These are phyloP conservation scores for Drosophila melanocephala DNA, from an alignment of 2,888 invertebrate species.

Conservation along the genomic window DNA sequence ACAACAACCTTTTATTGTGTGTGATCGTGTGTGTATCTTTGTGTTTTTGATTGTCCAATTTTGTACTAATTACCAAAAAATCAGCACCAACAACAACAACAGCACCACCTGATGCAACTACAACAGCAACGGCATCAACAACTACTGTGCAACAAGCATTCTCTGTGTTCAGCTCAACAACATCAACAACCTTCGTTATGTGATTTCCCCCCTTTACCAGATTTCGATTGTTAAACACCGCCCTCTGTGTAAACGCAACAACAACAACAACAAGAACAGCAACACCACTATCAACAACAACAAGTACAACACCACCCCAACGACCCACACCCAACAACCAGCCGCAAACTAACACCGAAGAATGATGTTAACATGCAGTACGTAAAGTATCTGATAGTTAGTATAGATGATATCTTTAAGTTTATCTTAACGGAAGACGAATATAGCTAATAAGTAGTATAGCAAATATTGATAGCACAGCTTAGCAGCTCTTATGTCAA, in stretches of 20 bases:
- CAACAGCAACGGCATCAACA: slow-evolving; percentile 33
- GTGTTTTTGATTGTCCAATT: slow-evolving; percentile 60
- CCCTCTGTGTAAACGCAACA: slow-evolving; percentile 47
- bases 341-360: slow-evolving; percentile 77
- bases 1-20: slow-evolving; percentile 52
- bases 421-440: not conserved
- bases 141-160: slow-evolving; percentile 41
- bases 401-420: slow-evolving; percentile 37
- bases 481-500: slow-evolving; percentile 47
- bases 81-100: slow-evolving; percentile 32
- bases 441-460: slow-evolving; percentile 45
- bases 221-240: slow-evolving; percentile 34
- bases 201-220: slow-evolving; percentile 26
- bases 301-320: slow-evolving; percentile 42
- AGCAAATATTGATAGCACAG: slow-evolving; percentile 50
- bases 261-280: slow-evolving; percentile 34
- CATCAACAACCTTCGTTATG: slow-evolving; percentile 36
- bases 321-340: slow-evolving; percentile 60
- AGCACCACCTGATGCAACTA: slow-evolving; percentile 46
- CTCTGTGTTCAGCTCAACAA: slow-evolving; percentile 47
- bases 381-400: slow-evolving; percentile 63
- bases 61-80: slow-evolving; percentile 61
- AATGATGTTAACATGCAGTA: slow-evolving; percentile 75
- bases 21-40: slow-evolving; percentile 57
- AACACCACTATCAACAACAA: slow-evolving; percentile 34